These are phyloP conservation scores for Riparia riparia DNA, from an alignment of 2,113 vertebrate species.

Conservation along the genomic window DNA sequence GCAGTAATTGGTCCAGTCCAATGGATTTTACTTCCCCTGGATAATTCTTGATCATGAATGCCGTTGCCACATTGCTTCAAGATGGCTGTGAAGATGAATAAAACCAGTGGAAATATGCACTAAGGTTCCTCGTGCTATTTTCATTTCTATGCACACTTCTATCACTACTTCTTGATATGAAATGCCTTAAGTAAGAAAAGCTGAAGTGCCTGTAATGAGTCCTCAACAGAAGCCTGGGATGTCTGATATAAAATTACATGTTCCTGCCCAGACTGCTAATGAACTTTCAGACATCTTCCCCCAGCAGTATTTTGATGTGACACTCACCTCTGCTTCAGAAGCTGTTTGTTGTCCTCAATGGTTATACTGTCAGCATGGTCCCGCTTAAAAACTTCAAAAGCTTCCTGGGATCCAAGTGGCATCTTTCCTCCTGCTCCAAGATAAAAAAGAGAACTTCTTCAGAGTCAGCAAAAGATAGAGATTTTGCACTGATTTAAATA, in stretches of 20 bases:
- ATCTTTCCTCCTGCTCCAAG: constrained; percentile 69
- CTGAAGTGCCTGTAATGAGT: background rate
- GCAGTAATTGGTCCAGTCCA: background rate
- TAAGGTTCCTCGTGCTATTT: background rate
- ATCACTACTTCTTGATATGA: background rate
- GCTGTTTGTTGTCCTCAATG: constrained; percentile 87
- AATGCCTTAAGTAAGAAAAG: background rate
- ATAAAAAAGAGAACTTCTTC: background rate
- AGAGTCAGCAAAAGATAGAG: background rate
- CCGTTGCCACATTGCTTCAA: constrained; percentile 3
- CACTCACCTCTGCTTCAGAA: constrained; percentile 89
- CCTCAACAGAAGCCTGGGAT: background rate
- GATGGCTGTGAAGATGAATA: background rate
- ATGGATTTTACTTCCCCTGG: background rate
- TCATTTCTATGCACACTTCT: background rate
- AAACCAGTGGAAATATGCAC: background rate
- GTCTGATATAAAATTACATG: background rate
- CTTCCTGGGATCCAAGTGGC: constrained; percentile 88
- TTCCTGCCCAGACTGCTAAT: background rate
- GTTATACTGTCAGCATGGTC: constrained; percentile 84
- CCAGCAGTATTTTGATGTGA: background rate
- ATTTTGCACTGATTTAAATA: background rate
- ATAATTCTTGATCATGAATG: constrained; percentile 5
- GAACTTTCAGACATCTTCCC: background rate
- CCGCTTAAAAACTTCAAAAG: constrained; percentile 88